phyloP scores from a whole-genome alignment of 2,113 vertebrate species.

The Butorides virescens region DNA sequence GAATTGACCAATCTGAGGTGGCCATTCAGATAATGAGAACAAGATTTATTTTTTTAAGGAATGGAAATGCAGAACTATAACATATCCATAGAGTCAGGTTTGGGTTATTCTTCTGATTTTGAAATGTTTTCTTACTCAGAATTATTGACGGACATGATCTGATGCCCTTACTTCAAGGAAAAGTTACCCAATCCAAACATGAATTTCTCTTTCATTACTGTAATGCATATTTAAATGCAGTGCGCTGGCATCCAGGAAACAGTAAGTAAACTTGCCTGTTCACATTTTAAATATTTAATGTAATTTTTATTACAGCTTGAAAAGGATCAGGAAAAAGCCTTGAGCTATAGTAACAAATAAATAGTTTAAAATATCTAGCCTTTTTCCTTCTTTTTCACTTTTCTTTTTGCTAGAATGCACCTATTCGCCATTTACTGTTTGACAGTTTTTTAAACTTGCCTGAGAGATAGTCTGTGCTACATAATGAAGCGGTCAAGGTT shows the following conservation, averaged over 20 bases:
- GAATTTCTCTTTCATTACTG: slow-evolving; percentile 94
- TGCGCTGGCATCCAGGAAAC: slow-evolving; percentile 83
- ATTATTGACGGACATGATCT: slow-evolving; percentile 85
- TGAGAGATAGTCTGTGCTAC: neutral
- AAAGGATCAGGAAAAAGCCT: neutral
- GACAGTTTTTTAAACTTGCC: neutral
- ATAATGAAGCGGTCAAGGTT: neutral
- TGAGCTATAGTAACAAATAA: neutral
- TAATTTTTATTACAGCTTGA: neutral
- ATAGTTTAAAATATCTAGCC: neutral
- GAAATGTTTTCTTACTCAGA: slow-evolving; percentile 30
- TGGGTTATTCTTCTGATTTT: neutral
- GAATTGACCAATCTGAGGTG: neutral
- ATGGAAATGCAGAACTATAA: neutral
- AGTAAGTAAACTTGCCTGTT: slow-evolving; percentile 74
- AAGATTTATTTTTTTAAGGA: neutral
- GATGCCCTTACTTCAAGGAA: slow-evolving; percentile 81
- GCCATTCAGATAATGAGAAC: neutral
- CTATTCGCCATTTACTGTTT: neutral
- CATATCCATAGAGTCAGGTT: neutral
- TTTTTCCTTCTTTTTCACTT: neutral
- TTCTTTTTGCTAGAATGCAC: neutral
- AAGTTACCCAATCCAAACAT: slow-evolving; percentile 70
- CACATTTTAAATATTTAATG: neutral
- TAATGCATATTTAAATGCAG: slow-evolving; percentile 83